A percentile compares a stretch with the other conserved stretches of the same genome.
Evolutionary conservation across 2,113 vertebrate genomes (phyloP).

Genomic region (Vanacampus margaritifer): DNA sequence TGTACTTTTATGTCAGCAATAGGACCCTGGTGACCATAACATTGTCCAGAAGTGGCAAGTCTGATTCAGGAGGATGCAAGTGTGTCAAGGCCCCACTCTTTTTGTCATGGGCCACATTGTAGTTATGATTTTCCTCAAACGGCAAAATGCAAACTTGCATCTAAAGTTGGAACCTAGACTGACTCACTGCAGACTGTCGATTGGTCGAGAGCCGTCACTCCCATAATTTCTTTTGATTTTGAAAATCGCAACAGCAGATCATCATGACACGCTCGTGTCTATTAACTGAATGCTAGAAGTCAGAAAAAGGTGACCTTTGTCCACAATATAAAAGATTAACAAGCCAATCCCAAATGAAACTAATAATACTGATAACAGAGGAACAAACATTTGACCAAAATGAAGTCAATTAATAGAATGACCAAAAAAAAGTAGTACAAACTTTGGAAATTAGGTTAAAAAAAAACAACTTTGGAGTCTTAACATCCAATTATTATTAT

Average conservation of each 20-base stretch:
- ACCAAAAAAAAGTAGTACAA: constrained; percentile 50
- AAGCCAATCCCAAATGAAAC: constrained; percentile 12
- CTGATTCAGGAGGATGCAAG: no score
- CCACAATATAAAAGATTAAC: constrained; percentile 13
- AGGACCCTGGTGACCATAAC: no score
- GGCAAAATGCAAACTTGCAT: no score
- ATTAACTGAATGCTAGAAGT: constrained; percentile 3
- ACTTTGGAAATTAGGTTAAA: constrained; percentile 53
- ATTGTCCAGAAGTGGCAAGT: no score
- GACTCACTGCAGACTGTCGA: not conserved
- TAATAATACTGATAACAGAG: constrained; percentile 16
- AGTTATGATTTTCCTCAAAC: no score
- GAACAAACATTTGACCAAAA: not conserved
- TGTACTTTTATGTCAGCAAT: no score
- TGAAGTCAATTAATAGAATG: not conserved
- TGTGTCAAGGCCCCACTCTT: no score
- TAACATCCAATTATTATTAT: not conserved
- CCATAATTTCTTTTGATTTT: not conserved
- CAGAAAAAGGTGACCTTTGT: constrained; percentile 9
- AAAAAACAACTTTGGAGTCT: not conserved
- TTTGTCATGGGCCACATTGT: not conserved
- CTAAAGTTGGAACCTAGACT: not conserved
- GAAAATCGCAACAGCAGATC: not conserved
- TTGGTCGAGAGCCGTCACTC: not conserved
- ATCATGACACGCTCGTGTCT: not conserved